These are phyloP conservation scores for Plotosus lineatus DNA, from an alignment of 2,113 vertebrate genomes.

Conservation along the genomic window DNA sequence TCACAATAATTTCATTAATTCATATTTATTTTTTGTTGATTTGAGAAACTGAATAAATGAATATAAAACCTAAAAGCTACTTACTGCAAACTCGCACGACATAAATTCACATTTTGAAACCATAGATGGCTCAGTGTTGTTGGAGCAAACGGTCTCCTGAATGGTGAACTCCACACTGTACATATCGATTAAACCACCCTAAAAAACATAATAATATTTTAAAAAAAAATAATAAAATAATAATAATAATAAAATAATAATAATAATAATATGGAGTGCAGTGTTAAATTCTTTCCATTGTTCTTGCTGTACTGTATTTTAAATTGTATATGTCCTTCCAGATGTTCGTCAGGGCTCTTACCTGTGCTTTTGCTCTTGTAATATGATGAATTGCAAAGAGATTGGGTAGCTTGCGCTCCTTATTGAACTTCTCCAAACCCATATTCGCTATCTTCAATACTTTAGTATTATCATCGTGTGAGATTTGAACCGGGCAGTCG, in stretches of 20 bases:
- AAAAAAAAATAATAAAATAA: too few species aligned
- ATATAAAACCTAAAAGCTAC: conserved; percentile 37
- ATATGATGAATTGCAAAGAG: conserved; percentile 62
- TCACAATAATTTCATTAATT: too few species aligned
- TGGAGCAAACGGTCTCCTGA: conserved; percentile 71
- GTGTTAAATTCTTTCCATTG: neutral
- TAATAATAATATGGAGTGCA: neutral
- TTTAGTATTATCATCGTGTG: neutral
- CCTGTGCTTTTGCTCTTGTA: conserved; percentile 51
- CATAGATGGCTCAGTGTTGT: neutral
- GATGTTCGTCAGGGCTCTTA: conserved; percentile 36
- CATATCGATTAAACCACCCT: conserved; percentile 53
- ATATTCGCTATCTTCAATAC: conserved; percentile 45
- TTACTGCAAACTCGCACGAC: conserved; percentile 74
- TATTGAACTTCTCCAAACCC: conserved; percentile 69
- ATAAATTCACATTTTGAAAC: conserved; percentile 61
- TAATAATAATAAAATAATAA: too few species aligned
- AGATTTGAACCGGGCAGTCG: conserved; percentile 51
- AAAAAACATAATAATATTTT: conserved; percentile 32
- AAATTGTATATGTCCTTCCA: neutral
- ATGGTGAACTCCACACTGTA: conserved; percentile 70
- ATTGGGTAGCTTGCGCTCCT: conserved; percentile 58
- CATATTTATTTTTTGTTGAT: neutral
- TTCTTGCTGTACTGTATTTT: neutral
- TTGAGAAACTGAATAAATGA: neutral